A percentile compares a stretch with the other conserved stretches of the same genome.
phyloP scores from a whole-genome alignment of 2,888 invertebrate species.

The Diplolepis rosae region DNA sequence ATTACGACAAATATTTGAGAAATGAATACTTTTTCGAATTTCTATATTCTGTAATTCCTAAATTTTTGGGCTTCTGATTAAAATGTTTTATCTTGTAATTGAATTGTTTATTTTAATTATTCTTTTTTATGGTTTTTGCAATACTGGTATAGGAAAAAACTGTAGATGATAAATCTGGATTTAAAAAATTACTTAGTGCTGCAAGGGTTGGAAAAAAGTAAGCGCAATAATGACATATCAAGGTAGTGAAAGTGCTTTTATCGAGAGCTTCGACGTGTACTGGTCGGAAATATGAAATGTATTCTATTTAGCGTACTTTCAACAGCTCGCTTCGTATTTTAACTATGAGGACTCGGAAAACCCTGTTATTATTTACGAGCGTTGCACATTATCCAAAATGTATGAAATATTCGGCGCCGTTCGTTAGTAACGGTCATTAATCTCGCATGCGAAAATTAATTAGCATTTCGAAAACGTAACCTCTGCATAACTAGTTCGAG shows the following conservation, averaged over 20 bases:
- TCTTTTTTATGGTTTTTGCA: not conserved
- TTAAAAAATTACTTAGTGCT: not conserved
- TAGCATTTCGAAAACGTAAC: conserved; percentile 61
- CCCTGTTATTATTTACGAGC: conserved; percentile 65
- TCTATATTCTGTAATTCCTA: too few relatives aligned
- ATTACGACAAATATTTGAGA: too few relatives aligned
- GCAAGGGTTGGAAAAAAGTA: not conserved
- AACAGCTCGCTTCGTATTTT: conserved; percentile 43
- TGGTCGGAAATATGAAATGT: conserved; percentile 57
- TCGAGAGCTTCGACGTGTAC: conserved; percentile 40
- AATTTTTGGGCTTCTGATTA: too few relatives aligned
- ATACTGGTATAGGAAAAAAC: not conserved
- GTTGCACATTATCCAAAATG: conserved; percentile 64
- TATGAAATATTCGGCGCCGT: conserved; percentile 62
- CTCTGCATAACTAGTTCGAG: not conserved
- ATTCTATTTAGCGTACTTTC: conserved; percentile 59
- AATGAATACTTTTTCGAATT: too few relatives aligned
- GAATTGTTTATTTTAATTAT: not conserved
- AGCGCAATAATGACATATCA: not conserved
- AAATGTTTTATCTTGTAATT: too few relatives aligned
- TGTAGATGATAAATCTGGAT: not conserved
- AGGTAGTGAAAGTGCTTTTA: conserved; percentile 39
- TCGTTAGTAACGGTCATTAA: conserved; percentile 62
- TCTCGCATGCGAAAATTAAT: conserved; percentile 64
- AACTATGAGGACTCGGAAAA: conserved; percentile 50